Evolutionary conservation across 2,888 invertebrate species (phyloP).

Genomic region (Argyresthia goedartella): DNA sequence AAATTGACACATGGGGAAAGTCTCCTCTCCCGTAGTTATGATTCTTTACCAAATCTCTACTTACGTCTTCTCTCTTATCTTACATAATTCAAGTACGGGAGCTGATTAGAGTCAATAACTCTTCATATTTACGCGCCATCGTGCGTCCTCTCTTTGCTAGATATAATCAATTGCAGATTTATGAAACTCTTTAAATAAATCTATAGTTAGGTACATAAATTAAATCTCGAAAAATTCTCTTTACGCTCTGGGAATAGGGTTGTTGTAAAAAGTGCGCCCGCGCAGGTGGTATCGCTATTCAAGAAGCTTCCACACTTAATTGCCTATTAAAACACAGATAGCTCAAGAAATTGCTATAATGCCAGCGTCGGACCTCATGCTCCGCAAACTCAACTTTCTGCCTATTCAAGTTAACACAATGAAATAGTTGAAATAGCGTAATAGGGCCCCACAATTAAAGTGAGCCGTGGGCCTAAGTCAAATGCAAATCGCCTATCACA

Average conservation of each 20-base stretch:
- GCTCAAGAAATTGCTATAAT: conserved; percentile 42
- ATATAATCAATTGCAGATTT: conserved; percentile 18
- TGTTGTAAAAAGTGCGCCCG: conserved; percentile 9
- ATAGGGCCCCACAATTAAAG: conserved; percentile 56
- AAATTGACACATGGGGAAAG: too few species aligned
- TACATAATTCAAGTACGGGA: too few species aligned
- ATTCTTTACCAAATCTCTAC: too few species aligned
- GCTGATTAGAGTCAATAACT: too few species aligned
- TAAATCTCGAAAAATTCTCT: neutral
- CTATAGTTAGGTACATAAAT: conserved; percentile 10
- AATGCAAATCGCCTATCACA: conserved; percentile 60
- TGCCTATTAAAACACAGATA: conserved; percentile 48
- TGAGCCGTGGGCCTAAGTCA: conserved; percentile 52
- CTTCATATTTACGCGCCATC: neutral
- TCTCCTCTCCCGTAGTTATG: too few species aligned
- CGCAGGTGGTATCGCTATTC: conserved; percentile 27
- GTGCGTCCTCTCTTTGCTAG: too few species aligned
- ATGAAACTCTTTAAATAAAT: conserved; percentile 19
- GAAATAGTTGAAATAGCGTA: conserved; percentile 56
- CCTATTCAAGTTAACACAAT: conserved; percentile 53
- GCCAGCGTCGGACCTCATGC: conserved; percentile 1
- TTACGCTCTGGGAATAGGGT: neutral
- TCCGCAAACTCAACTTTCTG: conserved; percentile 12
- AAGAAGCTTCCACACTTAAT: conserved; percentile 27
- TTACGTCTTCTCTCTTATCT: too few species aligned